Evolutionary conservation across 2,888 invertebrate genomes (phyloP).

Genomic region (Ecdyonurus torrentis): DNA sequence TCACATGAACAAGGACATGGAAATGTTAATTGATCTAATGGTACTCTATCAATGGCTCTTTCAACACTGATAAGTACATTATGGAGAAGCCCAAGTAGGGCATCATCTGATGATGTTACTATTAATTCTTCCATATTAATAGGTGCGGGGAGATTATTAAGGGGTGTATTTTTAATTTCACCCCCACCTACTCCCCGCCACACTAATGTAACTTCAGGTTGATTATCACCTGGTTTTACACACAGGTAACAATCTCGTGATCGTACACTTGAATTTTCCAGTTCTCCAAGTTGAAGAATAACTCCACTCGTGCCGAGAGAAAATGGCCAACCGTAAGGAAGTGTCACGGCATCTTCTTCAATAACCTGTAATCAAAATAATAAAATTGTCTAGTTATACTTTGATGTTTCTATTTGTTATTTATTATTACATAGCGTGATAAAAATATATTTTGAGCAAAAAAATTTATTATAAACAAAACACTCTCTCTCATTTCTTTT

Average conservation of each 20-base stretch:
- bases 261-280: conserved; percentile 40
- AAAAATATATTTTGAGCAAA: too few relatives aligned
- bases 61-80: conserved; percentile 49
- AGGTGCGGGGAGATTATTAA: conserved; percentile 16
- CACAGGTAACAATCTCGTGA: conserved; percentile 48
- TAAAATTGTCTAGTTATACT: background rate
- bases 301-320: conserved; percentile 41
- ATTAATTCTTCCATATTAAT: conserved; percentile 20
- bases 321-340: conserved; percentile 48
- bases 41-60: conserved; percentile 47
- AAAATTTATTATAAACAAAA: too few relatives aligned
- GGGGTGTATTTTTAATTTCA: conserved; percentile 3
- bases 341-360: conserved; percentile 11
- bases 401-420: too few relatives aligned
- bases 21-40: conserved; percentile 44
- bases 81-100: conserved; percentile 44
- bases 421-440: too few relatives aligned
- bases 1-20: conserved; percentile 26
- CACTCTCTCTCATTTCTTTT: too few relatives aligned
- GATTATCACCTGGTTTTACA: conserved; percentile 29
- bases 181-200: conserved; percentile 7
- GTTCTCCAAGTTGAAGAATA: conserved; percentile 43
- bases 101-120: conserved; percentile 24
- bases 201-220: conserved; percentile 19
- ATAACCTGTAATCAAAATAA: background rate